A percentile compares a stretch with the other conserved stretches of the same genome.
These are phyloP conservation scores for Labeo calbasu DNA, from an alignment of 2,797 vertebrate species.

Conservation along the genomic window DNA sequence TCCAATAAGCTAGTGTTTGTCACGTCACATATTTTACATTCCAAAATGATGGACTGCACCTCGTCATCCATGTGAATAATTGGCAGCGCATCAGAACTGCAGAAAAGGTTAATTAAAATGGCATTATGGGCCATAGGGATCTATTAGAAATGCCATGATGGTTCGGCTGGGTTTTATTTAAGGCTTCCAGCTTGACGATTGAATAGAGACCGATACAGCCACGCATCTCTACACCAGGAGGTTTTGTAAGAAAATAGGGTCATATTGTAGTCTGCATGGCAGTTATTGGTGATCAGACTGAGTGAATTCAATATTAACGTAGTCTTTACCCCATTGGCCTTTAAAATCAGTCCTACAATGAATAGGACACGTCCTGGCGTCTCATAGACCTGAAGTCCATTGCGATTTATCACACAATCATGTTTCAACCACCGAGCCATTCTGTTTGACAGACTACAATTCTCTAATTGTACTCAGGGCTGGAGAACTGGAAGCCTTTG, in stretches of 20 bases:
- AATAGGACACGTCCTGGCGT: not conserved
- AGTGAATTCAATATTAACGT: not conserved
- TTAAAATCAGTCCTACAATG: slow-evolving; percentile 23
- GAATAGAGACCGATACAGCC: not conserved
- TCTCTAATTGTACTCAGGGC: slow-evolving; percentile 42
- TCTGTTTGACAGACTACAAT: slow-evolving; percentile 32
- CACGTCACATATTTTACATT: slow-evolving; percentile 30
- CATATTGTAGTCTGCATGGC: not conserved
- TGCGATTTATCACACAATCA: slow-evolving; percentile 18
- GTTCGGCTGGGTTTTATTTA: slow-evolving; percentile 27
- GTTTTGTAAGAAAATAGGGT: slow-evolving; percentile 3
- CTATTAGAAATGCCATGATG: slow-evolving; percentile 46
- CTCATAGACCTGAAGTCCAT: slow-evolving; percentile 8
- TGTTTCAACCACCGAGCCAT: slow-evolving; percentile 12
- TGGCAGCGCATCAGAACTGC: not conserved
- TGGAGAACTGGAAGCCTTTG: slow-evolving; percentile 37
- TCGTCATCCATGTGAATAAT: slow-evolving; percentile 39
- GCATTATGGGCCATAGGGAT: slow-evolving; percentile 47
- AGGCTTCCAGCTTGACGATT: not conserved
- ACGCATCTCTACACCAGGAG: not conserved
- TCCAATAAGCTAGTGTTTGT: slow-evolving; percentile 25
- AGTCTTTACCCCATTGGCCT: slow-evolving; percentile 17
- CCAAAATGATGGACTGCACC: slow-evolving; percentile 14
- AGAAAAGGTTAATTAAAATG: slow-evolving; percentile 59
- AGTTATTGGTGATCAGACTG: slow-evolving; percentile 3